Evolutionary conservation across 2,113 vertebrate species (phyloP).

Genomic region (Damaliscus lunatus): DNA sequence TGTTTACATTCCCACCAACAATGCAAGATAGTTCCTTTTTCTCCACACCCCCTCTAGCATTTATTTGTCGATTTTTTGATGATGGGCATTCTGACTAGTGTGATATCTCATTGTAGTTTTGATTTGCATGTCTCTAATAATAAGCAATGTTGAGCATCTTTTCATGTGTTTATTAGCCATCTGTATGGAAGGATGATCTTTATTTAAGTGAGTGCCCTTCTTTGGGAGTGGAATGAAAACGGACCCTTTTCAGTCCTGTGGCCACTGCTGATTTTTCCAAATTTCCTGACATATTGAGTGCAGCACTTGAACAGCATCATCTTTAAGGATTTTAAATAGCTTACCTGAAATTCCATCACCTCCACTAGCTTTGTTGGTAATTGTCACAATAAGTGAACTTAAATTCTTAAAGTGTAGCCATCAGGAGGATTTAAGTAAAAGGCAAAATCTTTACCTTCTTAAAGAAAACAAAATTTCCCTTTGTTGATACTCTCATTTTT

Average conservation of each 20-base stretch:
- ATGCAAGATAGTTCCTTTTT: neutral
- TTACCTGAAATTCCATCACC: neutral
- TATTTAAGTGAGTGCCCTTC: neutral
- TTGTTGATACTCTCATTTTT: too few species aligned
- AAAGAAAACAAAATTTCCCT: neutral
- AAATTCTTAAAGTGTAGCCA: neutral
- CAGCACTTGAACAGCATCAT: neutral
- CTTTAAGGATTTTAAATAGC: neutral
- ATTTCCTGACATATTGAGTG: neutral
- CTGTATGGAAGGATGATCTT: neutral
- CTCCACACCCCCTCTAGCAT: neutral
- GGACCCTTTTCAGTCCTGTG: neutral
- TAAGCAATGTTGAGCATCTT: neutral
- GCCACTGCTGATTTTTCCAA: neutral
- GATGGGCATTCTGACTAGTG: neutral
- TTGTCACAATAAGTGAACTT: neutral
- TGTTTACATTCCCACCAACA: neutral
- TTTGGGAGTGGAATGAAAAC: neutral
- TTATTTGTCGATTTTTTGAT: neutral
- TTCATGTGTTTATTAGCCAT: neutral
- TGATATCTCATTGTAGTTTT: neutral
- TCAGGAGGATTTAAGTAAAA: slow-evolving; percentile 16
- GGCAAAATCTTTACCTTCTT: neutral
- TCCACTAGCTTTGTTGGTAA: neutral
- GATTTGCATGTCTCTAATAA: neutral